Evolutionary conservation across 2,797 vertebrate species (phyloP).

Genomic region (Tragelaphus oryx): DNA sequence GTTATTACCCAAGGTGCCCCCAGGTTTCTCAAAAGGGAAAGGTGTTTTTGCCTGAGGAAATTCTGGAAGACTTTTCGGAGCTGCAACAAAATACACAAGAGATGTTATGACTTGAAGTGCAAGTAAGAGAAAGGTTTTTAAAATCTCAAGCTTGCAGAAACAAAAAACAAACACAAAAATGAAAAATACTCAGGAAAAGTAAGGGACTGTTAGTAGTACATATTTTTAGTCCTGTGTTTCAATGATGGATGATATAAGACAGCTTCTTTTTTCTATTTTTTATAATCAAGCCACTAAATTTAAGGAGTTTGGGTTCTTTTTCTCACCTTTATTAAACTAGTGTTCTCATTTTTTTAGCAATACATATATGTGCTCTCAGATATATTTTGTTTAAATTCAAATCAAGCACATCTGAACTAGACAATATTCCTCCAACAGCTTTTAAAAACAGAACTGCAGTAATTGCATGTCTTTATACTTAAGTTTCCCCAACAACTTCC

Average conservation of each 20-base stretch:
- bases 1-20: slow-evolving; percentile 61
- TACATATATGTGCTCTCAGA: not conserved
- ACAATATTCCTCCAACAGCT: not conserved
- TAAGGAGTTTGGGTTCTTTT: not conserved
- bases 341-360: not conserved
- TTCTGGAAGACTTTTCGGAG: slow-evolving; percentile 66
- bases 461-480: not conserved
- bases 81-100: slow-evolving; percentile 66
- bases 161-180: not conserved
- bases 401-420: not conserved
- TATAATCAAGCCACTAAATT: not conserved
- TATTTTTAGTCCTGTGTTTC: slow-evolving; percentile 4
- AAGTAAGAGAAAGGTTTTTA: slow-evolving; percentile 8
- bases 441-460: not conserved
- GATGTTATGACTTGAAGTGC: not conserved
- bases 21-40: slow-evolving; percentile 55
- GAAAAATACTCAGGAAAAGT: not conserved
- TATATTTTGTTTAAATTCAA: slow-evolving; percentile 21
- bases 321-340: not conserved
- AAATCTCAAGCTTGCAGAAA: not conserved
- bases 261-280: not conserved
- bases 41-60: slow-evolving; percentile 68
- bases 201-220: not conserved
- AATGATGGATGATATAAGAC: not conserved
- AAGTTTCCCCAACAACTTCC: not conserved